Conservation (phyloP, 1,140 invertebrate genomes). For the Dermatophagoides farinae region DNA sequence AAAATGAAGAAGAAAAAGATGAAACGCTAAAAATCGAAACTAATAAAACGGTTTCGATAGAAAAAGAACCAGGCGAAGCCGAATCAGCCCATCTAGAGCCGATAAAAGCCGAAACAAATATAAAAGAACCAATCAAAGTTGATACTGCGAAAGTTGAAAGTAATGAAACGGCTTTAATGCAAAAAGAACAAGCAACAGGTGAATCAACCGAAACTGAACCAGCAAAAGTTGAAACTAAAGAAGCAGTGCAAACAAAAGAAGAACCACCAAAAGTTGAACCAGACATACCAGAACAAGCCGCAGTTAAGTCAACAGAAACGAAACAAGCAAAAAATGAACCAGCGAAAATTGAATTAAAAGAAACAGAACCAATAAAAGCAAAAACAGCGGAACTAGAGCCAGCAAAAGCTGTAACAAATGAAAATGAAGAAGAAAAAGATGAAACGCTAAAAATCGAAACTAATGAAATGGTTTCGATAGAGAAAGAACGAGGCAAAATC, state of each 20-base stretch:
- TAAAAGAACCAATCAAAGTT: background rate
- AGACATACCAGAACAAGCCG: background rate
- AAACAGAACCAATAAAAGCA: slow-evolving; percentile 9
- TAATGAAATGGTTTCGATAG: background rate
- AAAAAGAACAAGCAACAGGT: slow-evolving; percentile 26
- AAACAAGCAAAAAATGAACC: slow-evolving; percentile 3
- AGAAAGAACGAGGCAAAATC: background rate
- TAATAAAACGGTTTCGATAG: background rate
- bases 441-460: background rate
- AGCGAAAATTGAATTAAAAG: background rate
- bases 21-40: background rate
- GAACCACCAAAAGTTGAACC: background rate
- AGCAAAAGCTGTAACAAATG: too few relatives aligned
- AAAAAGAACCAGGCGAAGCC: background rate
- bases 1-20: slow-evolving; percentile 4
- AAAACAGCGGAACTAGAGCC: background rate
- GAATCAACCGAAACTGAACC: slow-evolving; percentile 31
- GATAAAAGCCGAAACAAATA: background rate
- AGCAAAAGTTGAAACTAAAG: slow-evolving; percentile 30
- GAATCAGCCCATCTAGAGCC: background rate
- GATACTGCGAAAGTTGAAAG: slow-evolving; percentile 14
- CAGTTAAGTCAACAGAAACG: background rate
- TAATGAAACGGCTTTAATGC: background rate
- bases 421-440: slow-evolving; percentile 5
- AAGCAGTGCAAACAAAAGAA: slow-evolving; percentile 34